phyloP scores from a whole-genome alignment of 2,888 invertebrate species.

The Abrostola tripartita region DNA sequence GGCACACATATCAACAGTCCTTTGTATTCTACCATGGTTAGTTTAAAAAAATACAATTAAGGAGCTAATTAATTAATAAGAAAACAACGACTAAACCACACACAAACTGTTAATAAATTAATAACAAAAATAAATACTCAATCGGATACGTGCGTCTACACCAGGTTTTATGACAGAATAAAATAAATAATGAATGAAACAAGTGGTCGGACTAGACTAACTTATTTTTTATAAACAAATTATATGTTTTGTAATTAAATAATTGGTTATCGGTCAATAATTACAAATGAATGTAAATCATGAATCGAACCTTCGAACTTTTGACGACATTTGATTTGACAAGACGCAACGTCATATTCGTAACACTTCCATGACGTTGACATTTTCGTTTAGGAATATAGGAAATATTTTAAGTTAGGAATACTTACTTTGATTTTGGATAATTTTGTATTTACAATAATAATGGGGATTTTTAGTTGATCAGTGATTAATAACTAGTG shows the following conservation, averaged over 20 bases:
- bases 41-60: constrained; percentile 27
- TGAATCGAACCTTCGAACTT: constrained; percentile 66
- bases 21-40: constrained; percentile 65
- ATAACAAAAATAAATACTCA: constrained; percentile 28
- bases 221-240: constrained; percentile 11
- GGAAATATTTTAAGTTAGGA: not conserved
- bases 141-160: constrained; percentile 27
- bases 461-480: too few species aligned
- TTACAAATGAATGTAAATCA: constrained; percentile 49
- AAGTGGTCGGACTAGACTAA: constrained; percentile 35
- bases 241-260: constrained; percentile 31
- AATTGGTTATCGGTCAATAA: constrained; percentile 29
- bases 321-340: constrained; percentile 57
- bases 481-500: too few species aligned
- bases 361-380: constrained; percentile 14
- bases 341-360: constrained; percentile 18
- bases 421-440: too few species aligned
- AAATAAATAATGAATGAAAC: constrained; percentile 42
- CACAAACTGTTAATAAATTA: constrained; percentile 26
- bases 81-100: constrained; percentile 39
- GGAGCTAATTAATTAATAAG: constrained; percentile 30
- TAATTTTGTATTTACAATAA: too few species aligned
- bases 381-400: constrained; percentile 42
- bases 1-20: constrained; percentile 72
- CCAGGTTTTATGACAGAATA: constrained; percentile 20